phyloP scores from a whole-genome alignment of 1,140 invertebrate genomes.

The Piezodorus guildinii region DNA sequence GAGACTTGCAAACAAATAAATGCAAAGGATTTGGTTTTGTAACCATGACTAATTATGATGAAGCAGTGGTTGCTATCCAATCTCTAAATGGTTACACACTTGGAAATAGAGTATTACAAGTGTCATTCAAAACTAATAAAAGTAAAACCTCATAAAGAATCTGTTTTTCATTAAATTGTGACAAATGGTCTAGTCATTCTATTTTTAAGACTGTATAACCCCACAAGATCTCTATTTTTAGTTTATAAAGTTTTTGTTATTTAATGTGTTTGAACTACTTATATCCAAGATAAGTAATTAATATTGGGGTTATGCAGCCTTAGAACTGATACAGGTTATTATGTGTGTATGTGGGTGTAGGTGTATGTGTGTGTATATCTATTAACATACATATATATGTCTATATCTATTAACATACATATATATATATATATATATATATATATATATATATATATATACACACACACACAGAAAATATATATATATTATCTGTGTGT shows the following conservation, averaged over 20 bases:
- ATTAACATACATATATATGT: too few relatives aligned
- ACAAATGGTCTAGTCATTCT: constrained; percentile 25
- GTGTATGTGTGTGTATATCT: too few relatives aligned
- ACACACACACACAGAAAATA: too few relatives aligned
- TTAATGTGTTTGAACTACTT: constrained; percentile 3
- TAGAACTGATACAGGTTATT: constrained; percentile 16
- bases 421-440: too few relatives aligned
- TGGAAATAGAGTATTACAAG: constrained; percentile 93
- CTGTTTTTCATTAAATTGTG: constrained; percentile 14
- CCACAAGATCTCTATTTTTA: constrained; percentile 25
- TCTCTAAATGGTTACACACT: constrained; percentile 95
- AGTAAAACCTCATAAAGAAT: constrained; percentile 69
- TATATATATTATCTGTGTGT: too few relatives aligned
- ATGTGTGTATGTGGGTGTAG: not conserved
- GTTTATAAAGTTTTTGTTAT: not conserved
- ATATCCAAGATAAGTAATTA: not conserved
- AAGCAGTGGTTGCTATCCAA: constrained; percentile 93
- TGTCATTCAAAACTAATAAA: constrained; percentile 95
- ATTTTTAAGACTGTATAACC: constrained; percentile 26
- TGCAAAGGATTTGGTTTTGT: constrained; percentile 99
- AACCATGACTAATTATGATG: constrained; percentile 99
- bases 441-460: too few relatives aligned
- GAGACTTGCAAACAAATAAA: constrained; percentile 95
- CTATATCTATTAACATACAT: too few relatives aligned
- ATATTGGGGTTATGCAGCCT: constrained; percentile 18